A percentile compares a stretch with the other conserved stretches of the same genome.
phyloP scores from a whole-genome alignment of 92 coral and sea anemone species.

The Isaurus tuberculatus region DNA sequence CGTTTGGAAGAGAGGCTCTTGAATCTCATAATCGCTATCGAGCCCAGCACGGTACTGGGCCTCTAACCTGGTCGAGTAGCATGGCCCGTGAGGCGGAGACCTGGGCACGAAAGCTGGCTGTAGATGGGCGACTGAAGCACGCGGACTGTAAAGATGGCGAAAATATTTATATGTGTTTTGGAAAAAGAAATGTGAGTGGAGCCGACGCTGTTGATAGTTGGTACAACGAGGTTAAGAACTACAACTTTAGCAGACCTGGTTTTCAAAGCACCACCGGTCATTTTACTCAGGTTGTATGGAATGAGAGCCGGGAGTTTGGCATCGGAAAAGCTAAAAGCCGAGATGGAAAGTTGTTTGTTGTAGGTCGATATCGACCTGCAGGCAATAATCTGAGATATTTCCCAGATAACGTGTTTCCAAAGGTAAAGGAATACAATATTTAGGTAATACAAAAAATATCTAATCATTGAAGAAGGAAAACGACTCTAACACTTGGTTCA shows the following conservation, averaged over 20 bases:
- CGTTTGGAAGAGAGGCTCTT: slow-evolving; percentile 77
- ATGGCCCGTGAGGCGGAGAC: slow-evolving; percentile 95
- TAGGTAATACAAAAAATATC: too few relatives aligned
- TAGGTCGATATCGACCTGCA: slow-evolving; percentile 93
- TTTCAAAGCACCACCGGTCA: slow-evolving; percentile 86
- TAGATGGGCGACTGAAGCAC: slow-evolving; percentile 77
- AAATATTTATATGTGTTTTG: slow-evolving; percentile 76
- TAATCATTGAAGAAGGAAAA: neutral
- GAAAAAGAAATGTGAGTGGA: slow-evolving; percentile 71
- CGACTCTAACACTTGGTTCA: too few relatives aligned
- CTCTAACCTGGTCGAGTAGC: slow-evolving; percentile 86
- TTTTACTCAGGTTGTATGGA: slow-evolving; percentile 95
- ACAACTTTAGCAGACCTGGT: slow-evolving; percentile 71
- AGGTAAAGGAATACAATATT: slow-evolving; percentile 1
- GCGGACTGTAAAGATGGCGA: slow-evolving; percentile 90
- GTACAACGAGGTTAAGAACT: slow-evolving; percentile 84
- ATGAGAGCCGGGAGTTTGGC: slow-evolving; percentile 74
- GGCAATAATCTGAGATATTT: slow-evolving; percentile 85
- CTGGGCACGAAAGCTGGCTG: slow-evolving; percentile 92
- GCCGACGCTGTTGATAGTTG: slow-evolving; percentile 84
- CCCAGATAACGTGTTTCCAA: slow-evolving; percentile 81
- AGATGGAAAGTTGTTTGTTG: slow-evolving; percentile 84
- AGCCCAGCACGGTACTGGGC: slow-evolving; percentile 80
- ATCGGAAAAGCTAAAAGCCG: slow-evolving; percentile 86
- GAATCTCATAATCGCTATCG: slow-evolving; percentile 90